Conservation (phyloP, 2,888 invertebrate species). For the Fragum whitleyi region DNA sequence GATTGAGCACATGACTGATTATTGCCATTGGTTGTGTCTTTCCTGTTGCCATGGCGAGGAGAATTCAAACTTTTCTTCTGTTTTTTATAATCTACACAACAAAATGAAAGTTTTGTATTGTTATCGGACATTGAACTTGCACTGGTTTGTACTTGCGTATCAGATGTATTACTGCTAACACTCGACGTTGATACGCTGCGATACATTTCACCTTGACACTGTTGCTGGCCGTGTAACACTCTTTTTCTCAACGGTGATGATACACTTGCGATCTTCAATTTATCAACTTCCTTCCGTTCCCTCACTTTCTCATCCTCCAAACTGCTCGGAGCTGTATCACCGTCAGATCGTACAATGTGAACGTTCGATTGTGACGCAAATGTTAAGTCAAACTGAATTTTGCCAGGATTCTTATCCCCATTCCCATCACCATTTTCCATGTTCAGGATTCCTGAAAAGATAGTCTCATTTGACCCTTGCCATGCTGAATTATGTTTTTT, state of each 20-base stretch:
- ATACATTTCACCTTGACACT: slow-evolving; percentile 36
- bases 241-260: slow-evolving; percentile 29
- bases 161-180: not conserved
- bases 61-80: slow-evolving; percentile 34
- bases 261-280: not conserved
- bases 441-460: not conserved
- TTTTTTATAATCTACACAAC: slow-evolving; percentile 65
- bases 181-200: slow-evolving; percentile 27
- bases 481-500: too few relatives aligned
- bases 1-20: slow-evolving; percentile 34
- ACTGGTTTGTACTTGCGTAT: not conserved
- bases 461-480: too few relatives aligned
- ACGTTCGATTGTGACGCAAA: not conserved
- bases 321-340: not conserved
- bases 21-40: not conserved
- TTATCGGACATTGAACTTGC: slow-evolving; percentile 20
- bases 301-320: not conserved
- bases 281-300: not conserved
- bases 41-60: not conserved
- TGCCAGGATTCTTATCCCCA: not conserved
- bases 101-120: slow-evolving; percentile 45
- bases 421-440: not conserved
- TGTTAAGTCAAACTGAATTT: not conserved
- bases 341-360: not conserved
- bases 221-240: slow-evolving; percentile 44